Base-by-base conservation (phyloP, 1,140 invertebrate genomes). In the Plodia interpunctella region DNA sequence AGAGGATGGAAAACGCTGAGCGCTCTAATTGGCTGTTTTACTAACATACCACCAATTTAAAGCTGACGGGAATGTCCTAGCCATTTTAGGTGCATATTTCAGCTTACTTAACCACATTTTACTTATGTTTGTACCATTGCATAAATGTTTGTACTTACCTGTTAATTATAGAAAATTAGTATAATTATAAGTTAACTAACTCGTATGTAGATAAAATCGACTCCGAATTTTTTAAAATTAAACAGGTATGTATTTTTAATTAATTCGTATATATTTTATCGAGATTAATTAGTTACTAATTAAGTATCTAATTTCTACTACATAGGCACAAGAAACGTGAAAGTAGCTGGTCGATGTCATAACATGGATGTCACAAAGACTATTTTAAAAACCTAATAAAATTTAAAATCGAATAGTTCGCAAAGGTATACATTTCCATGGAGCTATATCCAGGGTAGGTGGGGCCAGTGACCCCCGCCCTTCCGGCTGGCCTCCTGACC, bases 401-500 rank as follows among this genome's bases (percentile, higher is more conserved):
- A n/a, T n/a, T n/a, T n/a, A n/a, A n/a, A n/a, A n/a, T n/a, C n/a
- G n/a, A n/a, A n/a, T n/a, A n/a, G n/a, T n/a, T n/a, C n/a, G n/a
- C 38, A 44, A 15, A 35, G 9, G 32, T 35, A 10, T 44, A 44
- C 38, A n/a, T 44, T 44, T 44, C 38, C 38, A 44, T 21, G 20
- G 56, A 63, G 38, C 19, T 54, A 44, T 60, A 69, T 66, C 32
- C 64, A 67, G 72, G 60, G 65, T 60, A 56, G 60, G 13, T 53
- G 13, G 49, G 70, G 74, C 57, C 67, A 60, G 18, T 62, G 68
- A 76, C 76, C 75, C 59, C 69, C 65, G 68, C 66, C 68, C 68
- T 72, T 73, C 73, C 72, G 77, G 70, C 64, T 68, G 73, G 70
- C 74, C 76, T 64, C 60, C 52, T 82, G 79, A 83, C 80, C 83